These are phyloP conservation scores for Cryptocephalus moraei DNA, from an alignment of 2,888 invertebrate genomes.

Conservation along the genomic window DNA sequence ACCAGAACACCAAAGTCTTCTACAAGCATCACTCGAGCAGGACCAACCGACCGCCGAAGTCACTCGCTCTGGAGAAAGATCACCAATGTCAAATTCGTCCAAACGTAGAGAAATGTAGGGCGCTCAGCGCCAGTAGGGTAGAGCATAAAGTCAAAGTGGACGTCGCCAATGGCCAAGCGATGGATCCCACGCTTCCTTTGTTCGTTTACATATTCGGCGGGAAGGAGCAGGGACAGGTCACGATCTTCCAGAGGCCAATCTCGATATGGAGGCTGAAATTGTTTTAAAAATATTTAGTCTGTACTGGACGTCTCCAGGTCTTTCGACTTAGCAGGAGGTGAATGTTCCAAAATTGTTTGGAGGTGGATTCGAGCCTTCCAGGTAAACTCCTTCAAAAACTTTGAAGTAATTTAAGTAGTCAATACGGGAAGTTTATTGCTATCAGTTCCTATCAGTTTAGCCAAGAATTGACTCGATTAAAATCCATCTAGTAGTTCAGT, in stretches of 20 bases:
- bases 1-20: constrained; percentile 32
- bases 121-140: constrained; percentile 46
- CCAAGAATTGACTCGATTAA: no score
- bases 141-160: constrained; percentile 20
- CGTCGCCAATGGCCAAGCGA: constrained; percentile 8
- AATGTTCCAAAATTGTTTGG: no score
- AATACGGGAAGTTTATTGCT: no score
- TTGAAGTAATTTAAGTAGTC: no score
- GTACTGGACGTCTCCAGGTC: no score
- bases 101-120: constrained; percentile 34
- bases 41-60: constrained; percentile 38
- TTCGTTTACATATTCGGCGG: constrained; percentile 69
- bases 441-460: no score
- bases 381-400: no score
- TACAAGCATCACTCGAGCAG: constrained; percentile 28
- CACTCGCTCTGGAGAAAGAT: constrained; percentile 35
- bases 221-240: constrained; percentile 66
- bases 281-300: no score
- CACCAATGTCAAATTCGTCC: constrained; percentile 4
- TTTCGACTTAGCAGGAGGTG: no score
- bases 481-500: no score
- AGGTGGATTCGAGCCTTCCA: no score
- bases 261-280: constrained; percentile 70
- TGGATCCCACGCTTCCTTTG: constrained; percentile 43
- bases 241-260: constrained; percentile 64